Conservation (phyloP, 2,113 vertebrate genomes). For the Arenaria interpres region DNA sequence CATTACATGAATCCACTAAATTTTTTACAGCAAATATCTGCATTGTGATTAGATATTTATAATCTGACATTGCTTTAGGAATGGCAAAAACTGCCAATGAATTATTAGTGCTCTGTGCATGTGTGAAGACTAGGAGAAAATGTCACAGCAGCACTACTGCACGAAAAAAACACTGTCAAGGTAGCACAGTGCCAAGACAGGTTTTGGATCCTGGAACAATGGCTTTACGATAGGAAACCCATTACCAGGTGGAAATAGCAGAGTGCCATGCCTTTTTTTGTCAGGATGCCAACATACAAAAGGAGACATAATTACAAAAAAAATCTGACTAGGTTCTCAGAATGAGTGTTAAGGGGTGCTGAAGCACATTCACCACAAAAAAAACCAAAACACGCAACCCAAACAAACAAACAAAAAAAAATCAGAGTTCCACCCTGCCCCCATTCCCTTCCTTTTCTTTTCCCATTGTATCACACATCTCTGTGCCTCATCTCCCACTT, state of each 20-base stretch:
- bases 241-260: not conserved
- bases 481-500: not conserved
- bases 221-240: not conserved
- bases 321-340: not conserved
- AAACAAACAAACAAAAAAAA: too few species aligned
- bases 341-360: not conserved
- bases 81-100: not conserved
- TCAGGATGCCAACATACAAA: not conserved
- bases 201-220: not conserved
- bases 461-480: accelerated
- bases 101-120: not conserved
- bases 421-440: accelerated
- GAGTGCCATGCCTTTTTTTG: not conserved
- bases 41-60: constrained; percentile 3
- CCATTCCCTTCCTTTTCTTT: not conserved
- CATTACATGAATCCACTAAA: not conserved
- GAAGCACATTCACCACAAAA: not conserved
- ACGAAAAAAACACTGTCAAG: not conserved
- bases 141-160: not conserved
- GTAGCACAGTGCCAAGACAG: accelerated
- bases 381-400: not conserved
- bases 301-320: not conserved
- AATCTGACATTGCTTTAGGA: not conserved
- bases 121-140: not conserved
- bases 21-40: constrained; percentile 7